These are phyloP conservation scores for Chironomus tepperi DNA, from an alignment of 1,140 invertebrate genomes.

Conservation along the genomic window DNA sequence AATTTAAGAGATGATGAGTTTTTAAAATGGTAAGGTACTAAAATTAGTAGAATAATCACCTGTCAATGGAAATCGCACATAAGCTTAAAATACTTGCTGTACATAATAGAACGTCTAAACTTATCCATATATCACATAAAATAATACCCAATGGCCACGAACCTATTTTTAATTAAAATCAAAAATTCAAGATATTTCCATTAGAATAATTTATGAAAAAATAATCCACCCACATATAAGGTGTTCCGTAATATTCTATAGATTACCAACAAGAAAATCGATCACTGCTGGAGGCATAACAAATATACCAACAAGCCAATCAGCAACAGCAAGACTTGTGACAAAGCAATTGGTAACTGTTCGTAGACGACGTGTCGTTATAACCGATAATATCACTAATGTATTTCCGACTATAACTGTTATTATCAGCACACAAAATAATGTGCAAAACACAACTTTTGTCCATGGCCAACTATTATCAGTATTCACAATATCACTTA, in stretches of 20 bases:
- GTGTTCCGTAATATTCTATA: not conserved
- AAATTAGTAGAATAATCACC: slow-evolving; percentile 30
- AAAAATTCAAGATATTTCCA: no score
- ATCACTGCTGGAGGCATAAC: slow-evolving; percentile 86
- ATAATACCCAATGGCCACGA: slow-evolving; percentile 69
- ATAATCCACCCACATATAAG: not conserved
- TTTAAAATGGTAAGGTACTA: no score
- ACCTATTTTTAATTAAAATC: slow-evolving; percentile 40
- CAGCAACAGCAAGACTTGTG: slow-evolving; percentile 77
- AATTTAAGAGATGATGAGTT: no score
- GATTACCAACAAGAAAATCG: slow-evolving; percentile 48
- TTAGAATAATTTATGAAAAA: not conserved
- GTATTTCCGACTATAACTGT: slow-evolving; percentile 68
- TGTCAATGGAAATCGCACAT: slow-evolving; percentile 76
- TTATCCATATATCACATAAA: slow-evolving; percentile 84
- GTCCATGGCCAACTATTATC: slow-evolving; percentile 2
- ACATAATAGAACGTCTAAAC: slow-evolving; percentile 84
- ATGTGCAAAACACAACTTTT: not conserved
- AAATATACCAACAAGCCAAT: slow-evolving; percentile 78
- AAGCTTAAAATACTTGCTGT: slow-evolving; percentile 74
- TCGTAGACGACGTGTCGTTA: slow-evolving; percentile 72
- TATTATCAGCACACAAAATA: slow-evolving; percentile 40
- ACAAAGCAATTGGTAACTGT: slow-evolving; percentile 93
- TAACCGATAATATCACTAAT: slow-evolving; percentile 77
- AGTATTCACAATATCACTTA: not conserved